A percentile compares a stretch with the other conserved stretches of the same genome.
Evolutionary conservation across 1,140 invertebrate genomes (phyloP).

Genomic region (Drosophila miranda): DNA sequence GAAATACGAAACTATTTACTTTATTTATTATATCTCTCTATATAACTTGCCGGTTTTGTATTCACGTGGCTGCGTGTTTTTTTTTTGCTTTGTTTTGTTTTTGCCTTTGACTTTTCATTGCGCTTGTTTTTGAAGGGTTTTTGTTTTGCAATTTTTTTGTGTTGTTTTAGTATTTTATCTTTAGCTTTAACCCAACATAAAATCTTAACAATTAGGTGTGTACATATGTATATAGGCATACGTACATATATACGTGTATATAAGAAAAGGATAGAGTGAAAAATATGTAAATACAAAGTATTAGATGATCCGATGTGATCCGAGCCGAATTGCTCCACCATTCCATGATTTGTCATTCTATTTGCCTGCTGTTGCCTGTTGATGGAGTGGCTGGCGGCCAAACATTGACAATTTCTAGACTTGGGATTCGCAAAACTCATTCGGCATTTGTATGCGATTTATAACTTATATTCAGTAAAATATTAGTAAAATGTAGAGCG

Average conservation of each 20-base stretch:
- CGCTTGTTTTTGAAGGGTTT: conserved; percentile 54
- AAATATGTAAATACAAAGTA: conserved; percentile 73
- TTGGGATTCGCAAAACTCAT: conserved; percentile 60
- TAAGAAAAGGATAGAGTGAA: conserved; percentile 67
- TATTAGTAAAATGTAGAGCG: conserved; percentile 78
- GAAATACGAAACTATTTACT: conserved; percentile 81
- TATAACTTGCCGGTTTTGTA: conserved; percentile 68
- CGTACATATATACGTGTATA: conserved; percentile 40
- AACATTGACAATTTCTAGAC: conserved; percentile 5
- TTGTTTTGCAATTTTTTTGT: conserved; percentile 77
- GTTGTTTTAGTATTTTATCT: conserved; percentile 65
- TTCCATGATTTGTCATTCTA: no score
- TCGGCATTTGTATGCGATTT: conserved; percentile 54
- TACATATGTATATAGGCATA: conserved; percentile 19
- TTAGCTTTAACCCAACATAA: conserved; percentile 69
- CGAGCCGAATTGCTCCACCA: no score
- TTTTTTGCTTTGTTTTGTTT: conserved; percentile 51
- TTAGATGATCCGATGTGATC: conserved; percentile 36
- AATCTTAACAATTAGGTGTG: conserved; percentile 63
- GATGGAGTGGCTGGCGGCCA: not conserved
- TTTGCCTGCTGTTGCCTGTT: conserved; percentile 25
- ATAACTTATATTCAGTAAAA: conserved; percentile 74
- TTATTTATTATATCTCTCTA: conserved; percentile 79
- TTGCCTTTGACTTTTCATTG: conserved; percentile 57
- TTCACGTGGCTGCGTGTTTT: conserved; percentile 64